Conservation (phyloP, 2,888 invertebrate species). For the Troilus luridus region DNA sequence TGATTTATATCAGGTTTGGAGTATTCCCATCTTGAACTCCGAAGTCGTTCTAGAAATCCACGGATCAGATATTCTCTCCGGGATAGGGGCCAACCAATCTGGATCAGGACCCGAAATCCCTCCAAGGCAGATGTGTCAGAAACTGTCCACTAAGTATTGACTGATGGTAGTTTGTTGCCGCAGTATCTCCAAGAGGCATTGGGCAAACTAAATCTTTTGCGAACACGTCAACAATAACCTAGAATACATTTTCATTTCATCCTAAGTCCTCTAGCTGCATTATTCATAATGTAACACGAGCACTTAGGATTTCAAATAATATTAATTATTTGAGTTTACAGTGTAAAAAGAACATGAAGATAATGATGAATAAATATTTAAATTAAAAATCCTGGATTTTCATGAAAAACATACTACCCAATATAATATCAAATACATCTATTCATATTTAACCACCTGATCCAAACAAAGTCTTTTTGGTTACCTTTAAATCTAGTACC, state of each 20-base stretch:
- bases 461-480: too few relatives aligned
- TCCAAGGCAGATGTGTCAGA: conserved; percentile 1
- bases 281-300: too few relatives aligned
- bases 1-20: background rate
- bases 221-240: background rate
- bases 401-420: too few relatives aligned
- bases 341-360: too few relatives aligned
- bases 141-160: conserved; percentile 37
- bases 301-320: too few relatives aligned
- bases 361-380: too few relatives aligned
- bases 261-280: too few relatives aligned
- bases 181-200: background rate
- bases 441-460: too few relatives aligned
- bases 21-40: background rate
- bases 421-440: too few relatives aligned
- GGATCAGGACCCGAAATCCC: background rate
- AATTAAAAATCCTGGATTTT: too few relatives aligned
- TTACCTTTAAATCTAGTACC: too few relatives aligned
- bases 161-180: conserved; percentile 21
- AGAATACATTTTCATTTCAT: background rate
- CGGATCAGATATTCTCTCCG: background rate
- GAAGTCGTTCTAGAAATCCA: background rate
- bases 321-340: too few relatives aligned
- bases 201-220: background rate
- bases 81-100: background rate